A percentile compares a stretch with the other conserved stretches of the same genome.
These are phyloP conservation scores for Himalopsyche tibetana DNA, from an alignment of 2,888 invertebrate species.

Conservation along the genomic window DNA sequence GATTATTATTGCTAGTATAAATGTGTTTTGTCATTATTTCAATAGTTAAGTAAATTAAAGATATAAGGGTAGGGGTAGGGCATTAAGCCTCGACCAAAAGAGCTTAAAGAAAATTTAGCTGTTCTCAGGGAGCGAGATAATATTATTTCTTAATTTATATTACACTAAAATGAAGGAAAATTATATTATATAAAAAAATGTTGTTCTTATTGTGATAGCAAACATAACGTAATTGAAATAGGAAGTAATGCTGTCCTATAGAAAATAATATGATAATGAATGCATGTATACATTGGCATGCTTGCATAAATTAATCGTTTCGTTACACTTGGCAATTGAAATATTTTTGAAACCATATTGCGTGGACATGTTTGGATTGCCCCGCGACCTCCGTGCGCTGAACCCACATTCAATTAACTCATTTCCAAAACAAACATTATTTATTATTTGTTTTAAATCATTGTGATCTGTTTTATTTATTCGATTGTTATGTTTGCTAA, in stretches of 20 bases:
- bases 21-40: too few relatives aligned
- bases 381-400: background rate
- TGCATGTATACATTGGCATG: background rate
- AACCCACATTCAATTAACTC: constrained; percentile 4
- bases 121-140: too few relatives aligned
- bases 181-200: too few relatives aligned
- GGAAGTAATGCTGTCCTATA: background rate
- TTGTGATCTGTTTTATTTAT: background rate
- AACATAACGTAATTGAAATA: too few relatives aligned
- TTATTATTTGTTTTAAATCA: background rate
- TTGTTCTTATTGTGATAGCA: too few relatives aligned
- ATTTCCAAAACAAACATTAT: constrained; percentile 27
- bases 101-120: too few relatives aligned
- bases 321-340: background rate
- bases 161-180: too few relatives aligned
- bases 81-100: too few relatives aligned
- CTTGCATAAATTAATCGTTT: constrained; percentile 4
- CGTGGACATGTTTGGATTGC: constrained; percentile 1
- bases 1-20: too few relatives aligned
- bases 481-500: background rate
- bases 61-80: too few relatives aligned
- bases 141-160: too few relatives aligned
- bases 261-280: background rate
- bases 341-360: background rate
- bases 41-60: too few relatives aligned